These are phyloP conservation scores for Scarus forsteni DNA, from an alignment of 2,797 vertebrate species.

Conservation along the genomic window DNA sequence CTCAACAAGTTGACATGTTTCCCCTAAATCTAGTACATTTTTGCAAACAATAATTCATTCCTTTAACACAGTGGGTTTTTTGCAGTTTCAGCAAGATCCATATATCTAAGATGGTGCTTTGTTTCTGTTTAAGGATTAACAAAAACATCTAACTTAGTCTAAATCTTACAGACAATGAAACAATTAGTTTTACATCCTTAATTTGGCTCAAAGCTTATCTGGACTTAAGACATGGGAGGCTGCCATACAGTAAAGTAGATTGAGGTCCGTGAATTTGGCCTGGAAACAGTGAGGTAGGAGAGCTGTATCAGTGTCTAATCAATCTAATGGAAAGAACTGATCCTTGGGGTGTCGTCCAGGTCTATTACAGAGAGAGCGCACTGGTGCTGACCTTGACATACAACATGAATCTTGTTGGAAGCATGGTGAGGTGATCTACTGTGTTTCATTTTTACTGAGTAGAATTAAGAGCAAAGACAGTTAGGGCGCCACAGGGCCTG, in stretches of 20 bases:
- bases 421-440: conserved; percentile 12
- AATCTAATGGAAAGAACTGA: conserved; percentile 60
- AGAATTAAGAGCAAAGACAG: conserved; percentile 2
- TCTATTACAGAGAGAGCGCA: conserved; percentile 8
- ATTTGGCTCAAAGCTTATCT: conserved; percentile 15
- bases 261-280: conserved; percentile 46
- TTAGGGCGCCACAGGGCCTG: neutral
- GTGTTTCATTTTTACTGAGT: conserved; percentile 3
- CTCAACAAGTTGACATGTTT: no score
- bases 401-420: conserved; percentile 10
- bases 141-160: neutral
- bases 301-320: conserved; percentile 58
- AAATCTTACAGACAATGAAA: conserved; percentile 3
- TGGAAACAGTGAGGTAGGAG: conserved; percentile 40
- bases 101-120: neutral
- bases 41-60: no score
- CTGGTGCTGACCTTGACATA: conserved; percentile 11
- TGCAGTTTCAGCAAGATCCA: neutral
- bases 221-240: conserved; percentile 19
- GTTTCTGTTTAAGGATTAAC: neutral
- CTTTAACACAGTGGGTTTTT: neutral
- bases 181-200: conserved; percentile 23
- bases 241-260: conserved; percentile 31
- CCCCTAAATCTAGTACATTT: no score
- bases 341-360: neutral